Conservation (phyloP, 2,888 invertebrate species). For the Thera britannica region DNA sequence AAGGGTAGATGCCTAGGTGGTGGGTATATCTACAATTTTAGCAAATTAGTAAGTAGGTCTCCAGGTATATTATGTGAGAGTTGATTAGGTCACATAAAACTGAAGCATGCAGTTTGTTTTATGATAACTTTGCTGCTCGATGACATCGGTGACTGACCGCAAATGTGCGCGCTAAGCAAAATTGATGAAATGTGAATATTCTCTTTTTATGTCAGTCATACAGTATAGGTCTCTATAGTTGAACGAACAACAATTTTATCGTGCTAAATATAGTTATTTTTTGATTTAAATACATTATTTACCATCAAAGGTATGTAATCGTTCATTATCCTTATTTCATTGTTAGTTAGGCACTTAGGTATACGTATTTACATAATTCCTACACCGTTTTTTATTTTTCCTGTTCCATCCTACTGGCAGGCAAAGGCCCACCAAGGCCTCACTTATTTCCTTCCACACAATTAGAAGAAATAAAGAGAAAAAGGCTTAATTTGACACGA, state of each 20-base stretch:
- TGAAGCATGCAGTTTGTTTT: background rate
- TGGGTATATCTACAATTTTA: too few species aligned
- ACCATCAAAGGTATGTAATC: background rate
- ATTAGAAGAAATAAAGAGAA: too few species aligned
- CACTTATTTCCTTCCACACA: too few species aligned
- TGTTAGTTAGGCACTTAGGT: background rate
- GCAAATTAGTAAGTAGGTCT: too few species aligned
- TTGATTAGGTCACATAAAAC: background rate
- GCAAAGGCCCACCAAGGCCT: too few species aligned
- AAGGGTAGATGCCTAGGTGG: too few species aligned
- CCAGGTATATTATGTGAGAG: too few species aligned
- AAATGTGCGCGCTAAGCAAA: slow-evolving; percentile 13
- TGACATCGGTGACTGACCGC: slow-evolving; percentile 2
- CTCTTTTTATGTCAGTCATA: slow-evolving; percentile 17
- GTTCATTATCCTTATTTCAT: background rate
- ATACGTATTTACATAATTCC: background rate
- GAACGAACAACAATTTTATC: slow-evolving; percentile 4
- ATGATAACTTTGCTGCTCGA: background rate
- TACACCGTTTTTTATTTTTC: too few species aligned
- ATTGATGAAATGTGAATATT: slow-evolving; percentile 4
- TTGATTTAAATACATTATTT: background rate
- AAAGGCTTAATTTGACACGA: too few species aligned
- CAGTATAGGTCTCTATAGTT: background rate
- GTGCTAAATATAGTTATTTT: background rate
- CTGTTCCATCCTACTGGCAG: too few species aligned